A percentile compares a stretch with the other conserved stretches of the same genome.
These are phyloP conservation scores for Steinernema khuongi DNA, from an alignment of 1,140 invertebrate genomes.

Conservation along the genomic window DNA sequence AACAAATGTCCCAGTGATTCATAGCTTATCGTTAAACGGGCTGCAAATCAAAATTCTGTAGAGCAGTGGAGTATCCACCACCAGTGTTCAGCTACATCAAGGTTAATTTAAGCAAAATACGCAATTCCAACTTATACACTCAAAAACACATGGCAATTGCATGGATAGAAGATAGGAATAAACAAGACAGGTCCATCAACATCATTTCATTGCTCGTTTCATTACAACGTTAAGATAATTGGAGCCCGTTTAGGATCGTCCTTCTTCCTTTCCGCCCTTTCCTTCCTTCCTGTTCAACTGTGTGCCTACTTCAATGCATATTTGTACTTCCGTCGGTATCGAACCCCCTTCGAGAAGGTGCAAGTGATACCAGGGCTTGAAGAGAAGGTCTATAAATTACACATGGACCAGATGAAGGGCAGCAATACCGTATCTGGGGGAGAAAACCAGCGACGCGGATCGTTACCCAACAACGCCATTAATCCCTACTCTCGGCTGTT, in stretches of 20 bases:
- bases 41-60: background rate
- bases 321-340: slow-evolving; percentile 38
- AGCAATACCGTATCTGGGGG: slow-evolving; percentile 28
- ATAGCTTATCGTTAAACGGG: no score
- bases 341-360: slow-evolving; percentile 32
- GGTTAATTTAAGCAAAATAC: background rate
- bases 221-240: background rate
- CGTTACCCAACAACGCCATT: slow-evolving; percentile 17
- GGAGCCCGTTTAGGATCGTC: slow-evolving; percentile 19
- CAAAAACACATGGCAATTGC: background rate
- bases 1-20: no score
- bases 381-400: slow-evolving; percentile 33
- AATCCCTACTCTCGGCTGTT: background rate
- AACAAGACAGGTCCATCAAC: background rate
- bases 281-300: slow-evolving; percentile 39
- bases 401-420: slow-evolving; percentile 35
- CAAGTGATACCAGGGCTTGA: slow-evolving; percentile 41
- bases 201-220: background rate
- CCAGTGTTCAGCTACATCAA: background rate
- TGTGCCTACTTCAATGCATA: slow-evolving; percentile 41
- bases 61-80: background rate
- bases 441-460: slow-evolving; percentile 25
- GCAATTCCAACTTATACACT: background rate
- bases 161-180: background rate
- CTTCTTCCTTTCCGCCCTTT: slow-evolving; percentile 40